Conservation (phyloP, 2,888 invertebrate genomes). For the Napeogenes sylphis region DNA sequence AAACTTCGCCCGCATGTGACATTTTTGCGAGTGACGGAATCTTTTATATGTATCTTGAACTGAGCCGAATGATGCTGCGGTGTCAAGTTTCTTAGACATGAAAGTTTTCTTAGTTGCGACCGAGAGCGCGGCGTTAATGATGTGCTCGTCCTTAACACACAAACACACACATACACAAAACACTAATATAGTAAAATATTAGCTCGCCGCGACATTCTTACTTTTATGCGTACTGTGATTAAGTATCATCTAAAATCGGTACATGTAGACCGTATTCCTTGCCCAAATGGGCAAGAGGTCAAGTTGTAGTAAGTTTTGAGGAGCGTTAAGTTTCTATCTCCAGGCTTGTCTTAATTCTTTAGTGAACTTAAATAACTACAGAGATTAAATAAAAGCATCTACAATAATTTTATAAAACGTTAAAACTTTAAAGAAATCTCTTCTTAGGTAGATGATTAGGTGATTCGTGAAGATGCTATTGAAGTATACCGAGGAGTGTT, state of each 20-base stretch:
- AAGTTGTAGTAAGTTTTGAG: not conserved
- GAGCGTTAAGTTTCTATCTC: slow-evolving; percentile 1
- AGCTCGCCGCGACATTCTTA: not conserved
- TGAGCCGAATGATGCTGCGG: not conserved
- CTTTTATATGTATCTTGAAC: not conserved
- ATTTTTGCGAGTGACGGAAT: too few relatives aligned
- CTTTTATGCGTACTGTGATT: not conserved
- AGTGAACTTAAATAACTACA: not conserved
- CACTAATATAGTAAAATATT: not conserved
- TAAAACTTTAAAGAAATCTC: too few relatives aligned
- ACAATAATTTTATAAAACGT: not conserved
- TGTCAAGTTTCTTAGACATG: slow-evolving; percentile 1
- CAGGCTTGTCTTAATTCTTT: not conserved
- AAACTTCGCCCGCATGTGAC: too few relatives aligned
- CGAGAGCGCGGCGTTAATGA: not conserved
- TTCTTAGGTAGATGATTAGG: too few relatives aligned
- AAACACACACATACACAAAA: too few relatives aligned
- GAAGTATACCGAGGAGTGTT: not conserved
- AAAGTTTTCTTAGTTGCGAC: slow-evolving; percentile 4
- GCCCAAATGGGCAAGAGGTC: slow-evolving; percentile 1
- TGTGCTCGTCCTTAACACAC: not conserved
- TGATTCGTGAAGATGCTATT: not conserved
- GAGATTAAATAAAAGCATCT: not conserved
- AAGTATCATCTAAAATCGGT: not conserved
- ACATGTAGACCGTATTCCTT: not conserved